A percentile compares a stretch with the other conserved stretches of the same genome.
phyloP scores from a whole-genome alignment of 2,888 invertebrate genomes.

The Drosophila parthenogenetica region DNA sequence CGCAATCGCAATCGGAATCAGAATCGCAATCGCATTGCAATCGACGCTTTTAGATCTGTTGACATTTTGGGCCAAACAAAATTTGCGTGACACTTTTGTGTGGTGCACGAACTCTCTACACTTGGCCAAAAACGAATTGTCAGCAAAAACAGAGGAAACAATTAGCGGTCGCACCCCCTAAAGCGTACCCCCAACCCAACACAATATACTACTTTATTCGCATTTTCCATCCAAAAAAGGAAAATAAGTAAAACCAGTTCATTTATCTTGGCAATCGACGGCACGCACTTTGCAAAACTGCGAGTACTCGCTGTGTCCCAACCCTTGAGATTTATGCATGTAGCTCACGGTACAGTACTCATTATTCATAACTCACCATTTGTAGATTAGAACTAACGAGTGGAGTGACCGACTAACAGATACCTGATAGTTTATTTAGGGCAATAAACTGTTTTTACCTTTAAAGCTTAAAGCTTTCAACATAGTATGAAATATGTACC shows the following conservation, averaged over 20 bases:
- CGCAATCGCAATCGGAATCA: constrained; percentile 19
- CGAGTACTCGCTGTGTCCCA: not conserved
- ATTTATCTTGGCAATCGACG: constrained; percentile 57
- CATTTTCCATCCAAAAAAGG: not conserved
- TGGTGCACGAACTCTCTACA: constrained; percentile 33
- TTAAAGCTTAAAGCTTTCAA: too few relatives aligned
- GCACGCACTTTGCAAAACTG: constrained; percentile 56
- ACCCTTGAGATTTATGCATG: constrained; percentile 58
- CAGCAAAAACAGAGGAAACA: constrained; percentile 69
- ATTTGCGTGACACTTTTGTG: constrained; percentile 59
- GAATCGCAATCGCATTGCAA: constrained; percentile 18
- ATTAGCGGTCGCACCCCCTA: constrained; percentile 54
- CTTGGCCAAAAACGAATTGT: constrained; percentile 60
- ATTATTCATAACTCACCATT: constrained; percentile 33
- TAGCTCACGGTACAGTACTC: constrained; percentile 56
- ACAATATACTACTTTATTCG: too few relatives aligned
- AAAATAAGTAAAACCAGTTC: constrained; percentile 18
- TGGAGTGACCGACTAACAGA: not conserved
- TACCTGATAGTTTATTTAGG: not conserved
- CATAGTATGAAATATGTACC: too few relatives aligned
- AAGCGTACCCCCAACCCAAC: not conserved
- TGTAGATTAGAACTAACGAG: not conserved
- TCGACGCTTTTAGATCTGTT: constrained; percentile 35
- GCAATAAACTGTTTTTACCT: too few relatives aligned
- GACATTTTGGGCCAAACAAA: constrained; percentile 32